Percentiles rank a stretch among this genome's conserved stretches.
Conservation (phyloP, 2,113 vertebrate genomes). For the Percina caprodes region DNA sequence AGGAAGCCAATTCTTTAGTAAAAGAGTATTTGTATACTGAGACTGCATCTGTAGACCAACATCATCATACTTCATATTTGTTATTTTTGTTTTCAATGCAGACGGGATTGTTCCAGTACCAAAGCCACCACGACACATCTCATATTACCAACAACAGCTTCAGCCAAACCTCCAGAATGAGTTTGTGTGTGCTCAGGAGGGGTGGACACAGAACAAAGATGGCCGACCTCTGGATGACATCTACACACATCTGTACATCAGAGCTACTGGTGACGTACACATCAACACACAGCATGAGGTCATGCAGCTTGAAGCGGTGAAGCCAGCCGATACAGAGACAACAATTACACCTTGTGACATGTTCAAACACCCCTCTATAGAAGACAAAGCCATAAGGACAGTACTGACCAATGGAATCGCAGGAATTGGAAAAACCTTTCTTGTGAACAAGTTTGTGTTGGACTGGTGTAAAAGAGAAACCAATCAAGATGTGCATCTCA, state of each 20-base stretch:
- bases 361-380: too few species aligned
- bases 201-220: neutral
- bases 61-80: too few species aligned
- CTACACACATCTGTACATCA: constrained; percentile 21
- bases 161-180: neutral
- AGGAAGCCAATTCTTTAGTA: too few species aligned
- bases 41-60: too few species aligned
- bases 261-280: neutral
- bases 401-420: too few species aligned
- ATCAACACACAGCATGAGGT: constrained; percentile 29
- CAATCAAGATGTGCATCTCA: too few species aligned
- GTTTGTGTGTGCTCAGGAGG: constrained; percentile 2
- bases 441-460: too few species aligned
- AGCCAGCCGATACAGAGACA: constrained; percentile 13
- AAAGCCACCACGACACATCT: neutral
- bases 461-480: too few species aligned
- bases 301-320: neutral
- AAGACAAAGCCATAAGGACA: too few species aligned
- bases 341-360: constrained; percentile 7
- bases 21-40: too few species aligned
- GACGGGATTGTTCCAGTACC: constrained; percentile 28
- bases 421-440: too few species aligned
- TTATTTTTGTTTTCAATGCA: too few species aligned
- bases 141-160: neutral
- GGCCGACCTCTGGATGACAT: neutral